Percentiles rank a stretch among this genome's conserved stretches.
Conservation (phyloP, 2,113 vertebrate genomes). For the Phycodurus eques region DNA sequence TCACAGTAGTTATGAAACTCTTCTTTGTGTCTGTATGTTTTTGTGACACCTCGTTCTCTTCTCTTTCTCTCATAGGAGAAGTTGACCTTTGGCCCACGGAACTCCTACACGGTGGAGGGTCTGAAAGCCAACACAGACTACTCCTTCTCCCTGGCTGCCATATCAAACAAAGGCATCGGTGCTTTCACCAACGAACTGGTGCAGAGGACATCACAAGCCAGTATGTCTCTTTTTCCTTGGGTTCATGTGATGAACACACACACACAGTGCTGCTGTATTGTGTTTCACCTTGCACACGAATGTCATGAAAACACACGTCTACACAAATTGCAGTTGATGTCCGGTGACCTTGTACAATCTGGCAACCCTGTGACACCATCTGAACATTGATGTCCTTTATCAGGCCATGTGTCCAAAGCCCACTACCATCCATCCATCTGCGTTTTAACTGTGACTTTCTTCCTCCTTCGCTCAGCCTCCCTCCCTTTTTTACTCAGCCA, state of each 20-base stretch:
- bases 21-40: too few relatives aligned
- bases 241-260: conserved; percentile 7
- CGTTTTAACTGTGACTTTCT: conserved; percentile 58
- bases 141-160: conserved; percentile 91
- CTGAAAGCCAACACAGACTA: conserved; percentile 96
- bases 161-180: conserved; percentile 91
- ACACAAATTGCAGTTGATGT: conserved; percentile 13
- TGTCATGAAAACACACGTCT: conserved; percentile 21
- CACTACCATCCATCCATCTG: conserved; percentile 52
- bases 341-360: conserved; percentile 31
- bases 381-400: conserved; percentile 49
- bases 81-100: conserved; percentile 84
- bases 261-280: conserved; percentile 10
- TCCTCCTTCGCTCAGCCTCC: conserved; percentile 36
- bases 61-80: conserved; percentile 74
- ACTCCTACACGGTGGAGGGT: conserved; percentile 83
- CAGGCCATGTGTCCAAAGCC: conserved; percentile 45
- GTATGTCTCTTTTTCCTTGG: conserved; percentile 79
- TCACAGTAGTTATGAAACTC: too few relatives aligned
- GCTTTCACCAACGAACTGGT: conserved; percentile 91
- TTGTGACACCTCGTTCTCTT: conserved; percentile 8
- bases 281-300: conserved; percentile 18
- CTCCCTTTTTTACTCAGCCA: conserved; percentile 49
- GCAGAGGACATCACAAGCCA: conserved; percentile 95
- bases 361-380: conserved; percentile 24